These are phyloP conservation scores for Melanocharis versteri DNA, from an alignment of 2,113 vertebrate species.

Conservation along the genomic window DNA sequence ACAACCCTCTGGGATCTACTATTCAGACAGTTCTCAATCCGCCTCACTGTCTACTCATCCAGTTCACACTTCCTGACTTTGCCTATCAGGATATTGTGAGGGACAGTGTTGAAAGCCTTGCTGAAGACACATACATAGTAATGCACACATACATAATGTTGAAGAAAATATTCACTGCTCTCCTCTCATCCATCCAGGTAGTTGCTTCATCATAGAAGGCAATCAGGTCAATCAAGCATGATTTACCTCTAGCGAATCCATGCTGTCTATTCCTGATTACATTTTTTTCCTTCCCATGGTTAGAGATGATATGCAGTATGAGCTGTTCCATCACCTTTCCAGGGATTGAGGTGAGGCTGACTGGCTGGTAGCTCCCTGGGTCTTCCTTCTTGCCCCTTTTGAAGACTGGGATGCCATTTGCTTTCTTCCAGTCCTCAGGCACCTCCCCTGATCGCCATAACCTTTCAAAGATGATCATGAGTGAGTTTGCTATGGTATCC, in stretches of 20 bases:
- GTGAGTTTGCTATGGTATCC: neutral
- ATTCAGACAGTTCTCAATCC: neutral
- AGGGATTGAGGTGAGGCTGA: neutral
- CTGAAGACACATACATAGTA: neutral
- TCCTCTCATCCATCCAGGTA: neutral
- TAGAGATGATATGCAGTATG: neutral
- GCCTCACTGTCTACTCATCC: neutral
- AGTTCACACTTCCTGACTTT: neutral
- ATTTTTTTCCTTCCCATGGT: neutral
- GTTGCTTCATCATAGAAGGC: neutral
- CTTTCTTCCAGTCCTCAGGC: neutral
- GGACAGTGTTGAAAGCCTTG: neutral
- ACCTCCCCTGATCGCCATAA: neutral
- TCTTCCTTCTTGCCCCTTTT: neutral
- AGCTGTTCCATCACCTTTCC: neutral
- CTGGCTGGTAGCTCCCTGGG: neutral
- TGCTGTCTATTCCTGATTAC: neutral
- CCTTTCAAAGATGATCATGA: neutral
- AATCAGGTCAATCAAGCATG: neutral
- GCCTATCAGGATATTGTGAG: neutral
- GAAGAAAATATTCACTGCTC: neutral
- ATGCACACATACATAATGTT: neutral
- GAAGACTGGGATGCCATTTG: neutral
- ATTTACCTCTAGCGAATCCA: neutral
- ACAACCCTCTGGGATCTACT: rapidly evolving